phyloP scores from a whole-genome alignment of 2,797 vertebrate genomes.

The Premnoplex brunnescens region DNA sequence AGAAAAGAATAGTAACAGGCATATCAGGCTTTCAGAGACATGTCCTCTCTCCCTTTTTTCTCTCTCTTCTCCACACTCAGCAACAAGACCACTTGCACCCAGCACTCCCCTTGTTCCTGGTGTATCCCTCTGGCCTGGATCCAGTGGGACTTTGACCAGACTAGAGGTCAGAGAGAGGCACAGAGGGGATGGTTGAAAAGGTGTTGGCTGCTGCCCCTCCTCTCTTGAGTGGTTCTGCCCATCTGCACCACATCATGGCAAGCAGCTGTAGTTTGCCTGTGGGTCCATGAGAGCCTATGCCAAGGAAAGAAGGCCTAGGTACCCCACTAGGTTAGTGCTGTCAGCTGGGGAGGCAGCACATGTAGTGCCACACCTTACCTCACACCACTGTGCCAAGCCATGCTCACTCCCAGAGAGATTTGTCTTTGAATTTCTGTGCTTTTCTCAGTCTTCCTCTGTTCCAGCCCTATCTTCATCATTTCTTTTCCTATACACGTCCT shows the following conservation, averaged over 20 bases:
- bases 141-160: fast-evolving
- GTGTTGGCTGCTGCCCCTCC: not conserved
- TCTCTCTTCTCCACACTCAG: not conserved
- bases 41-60: not conserved
- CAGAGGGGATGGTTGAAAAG: not conserved
- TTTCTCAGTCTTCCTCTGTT: not conserved
- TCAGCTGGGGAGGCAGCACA: not conserved
- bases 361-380: not conserved
- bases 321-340: not conserved
- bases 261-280: not conserved
- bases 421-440: not conserved
- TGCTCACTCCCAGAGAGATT: not conserved
- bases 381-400: fast-evolving
- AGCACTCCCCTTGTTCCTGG: not conserved
- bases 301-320: not conserved
- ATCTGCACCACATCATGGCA: fast-evolving
- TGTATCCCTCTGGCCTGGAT: not conserved
- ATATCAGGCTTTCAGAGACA: not conserved
- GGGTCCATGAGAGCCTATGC: not conserved
- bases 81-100: not conserved
- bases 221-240: not conserved
- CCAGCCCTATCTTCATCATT: not conserved
- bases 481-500: not conserved
- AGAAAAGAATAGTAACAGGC: not conserved
- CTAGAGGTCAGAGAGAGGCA: not conserved